A percentile compares a stretch with the other conserved stretches of the same genome.
These are phyloP conservation scores for Cancer borealis DNA, from an alignment of 2,888 invertebrate genomes.

Conservation along the genomic window DNA sequence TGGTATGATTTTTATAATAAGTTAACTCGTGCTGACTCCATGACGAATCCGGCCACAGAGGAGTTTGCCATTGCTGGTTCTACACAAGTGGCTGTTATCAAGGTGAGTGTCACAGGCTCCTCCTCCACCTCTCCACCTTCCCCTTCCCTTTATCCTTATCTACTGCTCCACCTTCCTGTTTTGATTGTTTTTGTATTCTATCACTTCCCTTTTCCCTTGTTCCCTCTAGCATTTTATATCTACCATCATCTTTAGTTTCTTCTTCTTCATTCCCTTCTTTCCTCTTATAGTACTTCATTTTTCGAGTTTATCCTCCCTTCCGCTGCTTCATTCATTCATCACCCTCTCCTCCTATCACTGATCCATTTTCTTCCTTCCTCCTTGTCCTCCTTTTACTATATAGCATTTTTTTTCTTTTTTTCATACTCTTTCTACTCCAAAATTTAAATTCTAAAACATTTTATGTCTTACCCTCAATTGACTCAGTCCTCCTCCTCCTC, in stretches of 20 bases:
- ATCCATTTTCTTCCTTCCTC: not conserved
- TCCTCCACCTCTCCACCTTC: not conserved
- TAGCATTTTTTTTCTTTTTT: not conserved
- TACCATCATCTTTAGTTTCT: no score
- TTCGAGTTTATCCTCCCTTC: not conserved
- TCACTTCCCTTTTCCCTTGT: no score
- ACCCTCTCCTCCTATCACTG: not conserved
- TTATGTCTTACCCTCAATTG: no score
- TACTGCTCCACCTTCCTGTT: not conserved
- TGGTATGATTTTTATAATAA: slow-evolving; percentile 52
- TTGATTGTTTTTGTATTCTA: no score
- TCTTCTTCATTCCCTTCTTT: no score
- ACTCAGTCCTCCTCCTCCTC: not conserved
- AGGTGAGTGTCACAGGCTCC: not conserved
- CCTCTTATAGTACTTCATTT: not conserved
- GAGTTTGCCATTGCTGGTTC: slow-evolving; percentile 44
- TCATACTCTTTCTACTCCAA: no score
- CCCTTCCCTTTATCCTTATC: not conserved
- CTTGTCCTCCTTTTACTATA: not conserved
- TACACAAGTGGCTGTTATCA: slow-evolving; percentile 34
- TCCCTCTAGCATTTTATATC: no score
- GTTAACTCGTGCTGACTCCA: slow-evolving; percentile 17
- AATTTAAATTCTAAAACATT: no score
- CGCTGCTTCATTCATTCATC: slow-evolving; percentile 3
- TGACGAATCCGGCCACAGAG: not conserved